Conservation (phyloP, 2,888 invertebrate genomes). For the Oscheius sp. region DNA sequence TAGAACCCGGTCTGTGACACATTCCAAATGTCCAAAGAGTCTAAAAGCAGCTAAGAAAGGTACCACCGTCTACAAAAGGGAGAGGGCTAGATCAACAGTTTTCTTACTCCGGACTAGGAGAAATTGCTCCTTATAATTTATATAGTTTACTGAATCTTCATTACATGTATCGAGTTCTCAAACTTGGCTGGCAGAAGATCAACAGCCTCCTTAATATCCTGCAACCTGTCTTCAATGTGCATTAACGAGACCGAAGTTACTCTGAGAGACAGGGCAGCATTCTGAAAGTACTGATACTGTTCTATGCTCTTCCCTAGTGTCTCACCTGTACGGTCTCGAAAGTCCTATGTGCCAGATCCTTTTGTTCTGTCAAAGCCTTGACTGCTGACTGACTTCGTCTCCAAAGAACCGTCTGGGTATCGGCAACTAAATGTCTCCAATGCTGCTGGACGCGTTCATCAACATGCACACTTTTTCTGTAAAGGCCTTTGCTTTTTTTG, state of each 20-base stretch:
- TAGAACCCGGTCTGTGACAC: neutral
- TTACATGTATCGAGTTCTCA: neutral
- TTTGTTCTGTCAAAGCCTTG: slow-evolving; percentile 12
- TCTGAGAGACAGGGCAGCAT: slow-evolving; percentile 19
- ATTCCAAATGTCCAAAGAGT: neutral
- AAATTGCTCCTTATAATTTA: too few species aligned
- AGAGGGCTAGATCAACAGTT: too few species aligned
- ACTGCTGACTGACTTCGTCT: slow-evolving; percentile 22
- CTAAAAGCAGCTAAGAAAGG: neutral
- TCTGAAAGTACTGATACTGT: neutral
- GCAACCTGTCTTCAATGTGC: slow-evolving; percentile 12
- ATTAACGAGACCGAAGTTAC: neutral
- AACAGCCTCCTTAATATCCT: slow-evolving; percentile 20
- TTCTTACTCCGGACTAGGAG: too few species aligned
- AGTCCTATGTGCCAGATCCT: slow-evolving; percentile 5
- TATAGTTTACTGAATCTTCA: slow-evolving; percentile 15
- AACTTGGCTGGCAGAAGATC: neutral
- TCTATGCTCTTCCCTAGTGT: neutral
- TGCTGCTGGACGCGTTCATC: slow-evolving; percentile 26
- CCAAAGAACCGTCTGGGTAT: slow-evolving; percentile 15
- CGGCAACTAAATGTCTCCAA: slow-evolving; percentile 23
- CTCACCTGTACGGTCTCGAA: slow-evolving; percentile 23
- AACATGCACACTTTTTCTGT: slow-evolving; percentile 29
- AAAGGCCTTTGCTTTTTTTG: neutral
- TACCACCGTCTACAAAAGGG: too few species aligned